Evolutionary conservation across 2,113 vertebrate genomes (phyloP).

Genomic region (Sinocyclocheilus rhinocerous): DNA sequence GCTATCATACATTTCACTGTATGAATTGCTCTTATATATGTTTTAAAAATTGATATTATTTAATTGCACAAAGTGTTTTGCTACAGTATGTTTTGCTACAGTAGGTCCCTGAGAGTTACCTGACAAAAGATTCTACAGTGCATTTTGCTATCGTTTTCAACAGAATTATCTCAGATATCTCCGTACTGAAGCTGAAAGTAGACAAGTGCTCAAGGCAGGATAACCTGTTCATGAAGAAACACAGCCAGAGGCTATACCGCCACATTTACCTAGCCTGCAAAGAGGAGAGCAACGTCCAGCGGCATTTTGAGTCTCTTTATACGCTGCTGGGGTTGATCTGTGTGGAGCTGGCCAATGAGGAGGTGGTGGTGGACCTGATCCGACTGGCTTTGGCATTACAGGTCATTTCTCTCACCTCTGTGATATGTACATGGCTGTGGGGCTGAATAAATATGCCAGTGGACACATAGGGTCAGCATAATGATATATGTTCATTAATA

Average conservation of each 20-base stretch:
- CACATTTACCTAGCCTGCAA: constrained; percentile 87
- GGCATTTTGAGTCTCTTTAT: constrained; percentile 83
- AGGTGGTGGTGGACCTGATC: constrained; percentile 88
- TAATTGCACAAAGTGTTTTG: no score
- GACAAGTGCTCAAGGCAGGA: constrained; percentile 88
- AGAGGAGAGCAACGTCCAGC: constrained; percentile 79
- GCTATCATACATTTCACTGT: no score
- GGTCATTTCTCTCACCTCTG: constrained; percentile 65
- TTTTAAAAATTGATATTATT: no score
- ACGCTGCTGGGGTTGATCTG: constrained; percentile 82
- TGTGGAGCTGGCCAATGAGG: constrained; percentile 87
- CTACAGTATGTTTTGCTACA: not conserved
- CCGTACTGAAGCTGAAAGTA: constrained; percentile 84
- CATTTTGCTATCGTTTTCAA: not conserved
- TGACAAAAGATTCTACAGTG: not conserved
- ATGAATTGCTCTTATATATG: no score
- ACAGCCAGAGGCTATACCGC: constrained; percentile 86
- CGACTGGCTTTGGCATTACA: constrained; percentile 87
- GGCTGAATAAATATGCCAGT: not conserved
- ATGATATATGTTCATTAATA: not conserved
- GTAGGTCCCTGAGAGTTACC: not conserved
- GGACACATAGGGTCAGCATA: not conserved
- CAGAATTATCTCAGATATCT: constrained; percentile 82
- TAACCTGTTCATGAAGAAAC: constrained; percentile 92
- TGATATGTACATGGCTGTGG: not conserved